Evolutionary conservation across 2,888 invertebrate genomes (phyloP), one percentile per base, ranked within the genome.

Genomic region (Sinodicranocentrus sp.): DNA sequence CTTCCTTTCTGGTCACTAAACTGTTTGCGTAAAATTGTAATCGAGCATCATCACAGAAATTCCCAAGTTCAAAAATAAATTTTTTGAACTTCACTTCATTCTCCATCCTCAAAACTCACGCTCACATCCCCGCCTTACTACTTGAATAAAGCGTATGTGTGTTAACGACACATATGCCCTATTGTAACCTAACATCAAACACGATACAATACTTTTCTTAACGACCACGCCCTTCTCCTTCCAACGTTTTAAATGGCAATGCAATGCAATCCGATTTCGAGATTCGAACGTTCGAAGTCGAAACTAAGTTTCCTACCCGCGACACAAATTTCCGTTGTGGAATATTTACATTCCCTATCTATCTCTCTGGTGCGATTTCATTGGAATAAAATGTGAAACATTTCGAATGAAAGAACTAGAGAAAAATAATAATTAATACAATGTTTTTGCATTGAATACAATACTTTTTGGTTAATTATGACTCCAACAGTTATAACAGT

Each of bases 11-110:
- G 59, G 73, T 71, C 43, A 28, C 52, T 52, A 75, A 33, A 48
- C 33, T 63, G 15, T 43, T 61, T 83, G 76, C 83, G 83, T 70
- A 77, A 70, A 78, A 84, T 73, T 79, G 84, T 78, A 84, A 84
- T 84, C 83, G 72, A 77, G 77, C 78, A 78, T 84, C 84, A 75
- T 84, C 79, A 75, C 84, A 84, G 78, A 73, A 79, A 73, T 84
- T 78, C 68, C 84, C 84, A 84, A 78, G 79, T 84, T 79, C 76
- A 76, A 76, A 76, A 57, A 54, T 25, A 52, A 44, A 75, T 13
- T 26, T 39, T 25, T 68, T 73, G 73, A 82, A 82, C 80, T 82
- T 82, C 80, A 67, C 80, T 28, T 54, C 72, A 25, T 57, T 21
- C 39, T 65, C 48, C 48, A 48, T n/a, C 48, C 13, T 39, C 39